These are phyloP conservation scores for Pelusios castaneus DNA, from an alignment of 2,113 vertebrate genomes.

Conservation along the genomic window DNA sequence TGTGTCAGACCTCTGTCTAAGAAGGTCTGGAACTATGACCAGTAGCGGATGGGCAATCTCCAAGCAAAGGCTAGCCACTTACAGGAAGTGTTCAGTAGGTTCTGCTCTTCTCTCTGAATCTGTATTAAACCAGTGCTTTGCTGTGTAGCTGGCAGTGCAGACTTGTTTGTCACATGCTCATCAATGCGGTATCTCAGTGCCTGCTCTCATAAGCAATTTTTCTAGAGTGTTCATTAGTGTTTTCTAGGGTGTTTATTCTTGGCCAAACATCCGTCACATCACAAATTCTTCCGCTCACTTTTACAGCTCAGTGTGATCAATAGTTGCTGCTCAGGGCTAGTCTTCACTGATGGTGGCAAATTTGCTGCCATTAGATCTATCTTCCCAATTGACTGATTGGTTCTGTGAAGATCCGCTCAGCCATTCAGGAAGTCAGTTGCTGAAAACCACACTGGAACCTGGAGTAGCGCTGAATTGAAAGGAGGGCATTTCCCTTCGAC, in stretches of 20 bases:
- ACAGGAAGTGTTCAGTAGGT: background rate
- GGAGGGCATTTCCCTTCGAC: no score
- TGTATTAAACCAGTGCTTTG: background rate
- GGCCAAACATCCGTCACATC: background rate
- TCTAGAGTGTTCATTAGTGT: no score
- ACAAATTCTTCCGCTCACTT: background rate
- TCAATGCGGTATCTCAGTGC: background rate
- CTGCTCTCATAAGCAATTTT: background rate
- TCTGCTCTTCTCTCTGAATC: background rate
- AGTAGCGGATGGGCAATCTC: background rate
- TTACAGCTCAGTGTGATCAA: background rate
- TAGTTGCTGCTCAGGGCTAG: background rate
- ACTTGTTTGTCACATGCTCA: background rate
- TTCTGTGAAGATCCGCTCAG: no score
- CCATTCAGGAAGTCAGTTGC: no score
- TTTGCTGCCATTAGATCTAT: no score
- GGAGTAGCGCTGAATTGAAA: no score
- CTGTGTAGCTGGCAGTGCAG: background rate
- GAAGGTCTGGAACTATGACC: background rate
- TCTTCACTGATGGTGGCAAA: no score
- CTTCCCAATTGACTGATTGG: no score
- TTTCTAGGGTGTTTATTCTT: background rate
- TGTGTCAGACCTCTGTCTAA: background rate
- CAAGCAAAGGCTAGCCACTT: background rate
- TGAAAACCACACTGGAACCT: no score